Conservation (phyloP, 2,888 invertebrate genomes). For the Fragum fragum region DNA sequence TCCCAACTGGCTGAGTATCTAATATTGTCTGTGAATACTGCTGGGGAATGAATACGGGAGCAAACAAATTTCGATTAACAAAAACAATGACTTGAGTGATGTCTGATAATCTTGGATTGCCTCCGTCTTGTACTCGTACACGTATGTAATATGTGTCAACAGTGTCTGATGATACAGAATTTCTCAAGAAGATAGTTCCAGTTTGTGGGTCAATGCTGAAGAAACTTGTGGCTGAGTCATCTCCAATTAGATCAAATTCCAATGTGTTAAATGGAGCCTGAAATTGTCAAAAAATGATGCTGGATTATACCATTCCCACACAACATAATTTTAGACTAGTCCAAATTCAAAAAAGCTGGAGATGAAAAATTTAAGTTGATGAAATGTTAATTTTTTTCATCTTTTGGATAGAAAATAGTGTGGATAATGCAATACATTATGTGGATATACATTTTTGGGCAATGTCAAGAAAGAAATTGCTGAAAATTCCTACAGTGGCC, state of each 20-base stretch:
- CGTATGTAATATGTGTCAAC: conserved; percentile 68
- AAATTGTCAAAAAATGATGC: too few relatives aligned
- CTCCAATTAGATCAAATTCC: conserved; percentile 81
- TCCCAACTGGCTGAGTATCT: conserved; percentile 75
- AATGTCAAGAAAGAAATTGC: too few relatives aligned
- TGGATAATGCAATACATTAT: too few relatives aligned
- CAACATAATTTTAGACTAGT: too few relatives aligned
- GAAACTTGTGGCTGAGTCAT: conserved; percentile 77
- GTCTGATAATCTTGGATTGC: conserved; percentile 77
- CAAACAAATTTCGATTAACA: conserved; percentile 76
- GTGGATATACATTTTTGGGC: too few relatives aligned
- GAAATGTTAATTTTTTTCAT: too few relatives aligned
- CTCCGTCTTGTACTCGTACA: conserved; percentile 80
- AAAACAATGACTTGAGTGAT: conserved; percentile 68
- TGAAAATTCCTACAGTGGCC: too few relatives aligned
- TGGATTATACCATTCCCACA: too few relatives aligned
- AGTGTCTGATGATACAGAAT: conserved; percentile 66
- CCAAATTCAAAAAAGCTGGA: too few relatives aligned
- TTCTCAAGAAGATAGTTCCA: conserved; percentile 66
- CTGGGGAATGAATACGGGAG: conserved; percentile 66
- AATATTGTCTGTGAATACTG: conserved; percentile 67
- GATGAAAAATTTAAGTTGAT: too few relatives aligned
- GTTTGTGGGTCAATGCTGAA: conserved; percentile 74
- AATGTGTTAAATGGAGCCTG: conserved; percentile 80
- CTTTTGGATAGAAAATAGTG: too few relatives aligned